phyloP scores from a whole-genome alignment of 2,113 vertebrate genomes.

The Oncorhynchus clarkii region DNA sequence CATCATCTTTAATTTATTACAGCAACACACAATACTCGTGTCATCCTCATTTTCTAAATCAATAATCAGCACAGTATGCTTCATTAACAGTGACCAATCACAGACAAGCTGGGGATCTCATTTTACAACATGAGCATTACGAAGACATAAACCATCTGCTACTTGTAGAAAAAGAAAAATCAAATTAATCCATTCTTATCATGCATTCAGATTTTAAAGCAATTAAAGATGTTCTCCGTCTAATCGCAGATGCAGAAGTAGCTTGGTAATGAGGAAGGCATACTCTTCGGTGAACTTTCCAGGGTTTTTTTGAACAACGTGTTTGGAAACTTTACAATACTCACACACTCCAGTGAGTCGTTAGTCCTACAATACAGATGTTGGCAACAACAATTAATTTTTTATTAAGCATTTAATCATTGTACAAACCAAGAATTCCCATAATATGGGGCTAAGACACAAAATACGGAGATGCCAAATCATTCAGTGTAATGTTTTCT shows the following conservation, averaged over 20 bases:
- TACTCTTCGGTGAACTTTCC: constrained; percentile 99
- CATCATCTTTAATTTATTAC: constrained; percentile 98
- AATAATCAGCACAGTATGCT: constrained; percentile 99
- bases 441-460: constrained; percentile 74
- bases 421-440: constrained; percentile 77
- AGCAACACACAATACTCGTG: constrained; percentile 96
- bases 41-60: constrained; percentile 99
- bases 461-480: constrained; percentile 75
- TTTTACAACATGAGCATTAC: constrained; percentile 99
- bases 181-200: constrained; percentile 99
- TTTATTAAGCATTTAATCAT: constrained; percentile 85
- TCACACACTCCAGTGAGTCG: constrained; percentile 97
- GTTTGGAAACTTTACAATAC: constrained; percentile 99
- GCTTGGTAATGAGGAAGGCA: constrained; percentile 97
- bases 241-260: constrained; percentile 99
- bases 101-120: constrained; percentile 98
- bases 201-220: constrained; percentile 99
- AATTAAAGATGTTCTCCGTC: constrained; percentile 99
- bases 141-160: constrained; percentile 99
- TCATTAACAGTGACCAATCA: constrained; percentile 99
- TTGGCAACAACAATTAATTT: constrained; percentile 81
- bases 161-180: constrained; percentile 99
- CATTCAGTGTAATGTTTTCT: constrained; percentile 71
- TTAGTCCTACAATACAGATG: constrained; percentile 98
- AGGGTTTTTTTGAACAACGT: constrained; percentile 88